Evolutionary conservation across 2,888 invertebrate genomes (phyloP), one percentile per base, ranked within the genome.

Genomic region (Drosophila diplacantha): DNA sequence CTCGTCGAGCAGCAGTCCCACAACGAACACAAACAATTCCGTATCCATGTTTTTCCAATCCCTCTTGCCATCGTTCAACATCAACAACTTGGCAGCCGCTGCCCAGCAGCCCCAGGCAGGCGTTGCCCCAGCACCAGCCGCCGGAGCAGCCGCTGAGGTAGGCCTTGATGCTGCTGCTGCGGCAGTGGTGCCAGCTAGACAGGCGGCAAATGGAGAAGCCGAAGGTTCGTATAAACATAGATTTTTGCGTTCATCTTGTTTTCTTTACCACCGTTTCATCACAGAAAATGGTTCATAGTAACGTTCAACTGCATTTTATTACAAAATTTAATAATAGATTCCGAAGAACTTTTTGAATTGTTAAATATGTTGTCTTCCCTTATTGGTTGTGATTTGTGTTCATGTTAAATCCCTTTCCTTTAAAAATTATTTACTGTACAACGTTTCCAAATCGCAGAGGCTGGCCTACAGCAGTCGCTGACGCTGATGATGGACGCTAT

Each of bases 401-500:
- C 16, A 7, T 43, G 16, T 24, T 43, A 7, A 16, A 26, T 43
- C 26, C 6, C 2, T 43, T n/a, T n/a, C n/a, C n/a, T n/a, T n/a
- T n/a, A n/a, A n/a, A n/a, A n/a, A n/a, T n/a, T 26, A 16, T 16
- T 43, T 16, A 24, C 41, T 11, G 9, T 11, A 26, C 16, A 43
- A 26, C 9, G 62, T 75, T 39, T 39, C 22, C 26, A 26, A 16
- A 22, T 44, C 58, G 1, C 61, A 75, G 88, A 77, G 66, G 56
- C 63, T 35, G 82, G 80, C 50, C 87, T 93, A 14, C 89, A 92
- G 32, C 90, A 91, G 59, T 93, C 93, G 58, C 90, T 93, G 3
- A 92, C 91, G 8, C 91, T 91, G 1, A 89, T 94, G 59, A 90
- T 94, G 71, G 93, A 93, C 75, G 93, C 93, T 11, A 93, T 94